Evolutionary conservation across 2,113 vertebrate genomes (phyloP).

Genomic region (Prinia subflava): DNA sequence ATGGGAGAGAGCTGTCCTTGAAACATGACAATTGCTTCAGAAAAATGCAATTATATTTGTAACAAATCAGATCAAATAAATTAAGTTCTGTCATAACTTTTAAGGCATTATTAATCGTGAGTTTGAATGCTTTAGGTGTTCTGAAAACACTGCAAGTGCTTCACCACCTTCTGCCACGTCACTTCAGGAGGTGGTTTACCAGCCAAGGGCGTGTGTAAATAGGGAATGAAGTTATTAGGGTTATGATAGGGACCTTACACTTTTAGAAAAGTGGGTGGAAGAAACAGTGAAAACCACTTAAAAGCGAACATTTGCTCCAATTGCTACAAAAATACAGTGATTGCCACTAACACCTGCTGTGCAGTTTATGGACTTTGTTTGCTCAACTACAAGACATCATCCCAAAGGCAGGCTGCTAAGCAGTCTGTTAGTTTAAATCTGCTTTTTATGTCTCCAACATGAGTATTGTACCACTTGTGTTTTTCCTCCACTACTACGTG

Average conservation of each 20-base stretch:
- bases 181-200: background rate
- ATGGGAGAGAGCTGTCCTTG: background rate
- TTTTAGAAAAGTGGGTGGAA: conserved; percentile 27
- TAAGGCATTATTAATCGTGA: background rate
- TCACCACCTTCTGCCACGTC: background rate
- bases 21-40: background rate
- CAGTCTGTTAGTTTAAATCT: conserved; percentile 12
- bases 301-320: conserved; percentile 5
- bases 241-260: background rate
- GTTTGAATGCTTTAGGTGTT: background rate
- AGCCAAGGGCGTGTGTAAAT: background rate
- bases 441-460: background rate
- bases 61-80: background rate
- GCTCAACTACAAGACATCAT: conserved; percentile 3
- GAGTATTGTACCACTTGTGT: background rate
- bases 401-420: conserved; percentile 29
- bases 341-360: conserved; percentile 45
- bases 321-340: conserved; percentile 36
- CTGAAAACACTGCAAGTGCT: background rate
- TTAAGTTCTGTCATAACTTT: background rate
- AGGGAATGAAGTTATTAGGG: background rate
- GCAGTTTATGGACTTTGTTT: conserved; percentile 26
- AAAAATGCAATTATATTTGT: background rate
- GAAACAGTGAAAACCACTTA: conserved; percentile 42
- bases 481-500: background rate